A percentile compares a stretch with the other conserved stretches of the same genome.
Conservation (phyloP, 2,113 vertebrate genomes). For the Sturnus vulgaris region DNA sequence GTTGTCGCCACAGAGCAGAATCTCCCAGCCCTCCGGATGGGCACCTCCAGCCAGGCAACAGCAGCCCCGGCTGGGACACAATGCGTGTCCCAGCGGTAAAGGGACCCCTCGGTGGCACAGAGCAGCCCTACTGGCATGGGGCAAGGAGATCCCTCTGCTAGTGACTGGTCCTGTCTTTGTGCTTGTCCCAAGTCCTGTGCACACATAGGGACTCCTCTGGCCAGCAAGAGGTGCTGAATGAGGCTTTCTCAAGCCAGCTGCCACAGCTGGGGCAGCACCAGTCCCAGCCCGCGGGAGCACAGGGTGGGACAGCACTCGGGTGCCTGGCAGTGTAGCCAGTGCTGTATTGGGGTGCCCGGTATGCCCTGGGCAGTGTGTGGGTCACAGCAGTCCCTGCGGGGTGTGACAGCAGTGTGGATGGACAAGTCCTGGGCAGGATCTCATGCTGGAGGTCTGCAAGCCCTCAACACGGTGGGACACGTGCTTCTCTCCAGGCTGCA, state of each 20-base stretch:
- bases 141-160: accelerated
- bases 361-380: not conserved
- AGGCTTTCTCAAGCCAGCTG: not conserved
- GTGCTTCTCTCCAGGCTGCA: not conserved
- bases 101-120: accelerated
- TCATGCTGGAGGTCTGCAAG: not conserved
- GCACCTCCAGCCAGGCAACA: accelerated
- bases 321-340: not conserved
- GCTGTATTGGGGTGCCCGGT: accelerated
- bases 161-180: not conserved
- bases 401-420: not conserved
- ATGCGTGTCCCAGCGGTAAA: accelerated
- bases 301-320: accelerated
- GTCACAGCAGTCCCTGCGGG: not conserved
- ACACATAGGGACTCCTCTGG: not conserved
- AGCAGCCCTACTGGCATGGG: not conserved
- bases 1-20: accelerated
- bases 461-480: accelerated
- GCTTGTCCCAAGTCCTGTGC: not conserved
- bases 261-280: accelerated
- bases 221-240: accelerated
- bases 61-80: not conserved
- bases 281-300: accelerated
- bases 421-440: not conserved
- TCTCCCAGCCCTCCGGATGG: not conserved